These are phyloP conservation scores for Sternotherus odoratus DNA, from an alignment of 2,797 vertebrate genomes.

Conservation along the genomic window DNA sequence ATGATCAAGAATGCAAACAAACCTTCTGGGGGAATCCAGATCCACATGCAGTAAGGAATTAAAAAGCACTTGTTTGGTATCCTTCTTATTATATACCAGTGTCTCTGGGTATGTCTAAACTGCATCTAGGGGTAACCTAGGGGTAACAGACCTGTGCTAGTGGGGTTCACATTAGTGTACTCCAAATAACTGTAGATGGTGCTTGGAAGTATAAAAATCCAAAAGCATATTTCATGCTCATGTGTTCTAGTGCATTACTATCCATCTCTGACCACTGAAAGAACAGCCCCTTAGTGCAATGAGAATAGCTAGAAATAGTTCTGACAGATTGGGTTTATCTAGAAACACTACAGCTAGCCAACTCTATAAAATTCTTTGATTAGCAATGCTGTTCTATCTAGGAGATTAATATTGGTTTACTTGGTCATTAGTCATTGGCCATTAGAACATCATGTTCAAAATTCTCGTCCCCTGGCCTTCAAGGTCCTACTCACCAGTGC, in stretches of 20 bases:
- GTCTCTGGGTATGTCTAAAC: too few relatives aligned
- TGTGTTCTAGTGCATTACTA: conserved; percentile 54
- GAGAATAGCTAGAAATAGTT: conserved; percentile 10
- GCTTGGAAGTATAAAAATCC: conserved; percentile 54
- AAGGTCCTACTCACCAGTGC: neutral
- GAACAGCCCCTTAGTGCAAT: conserved; percentile 43
- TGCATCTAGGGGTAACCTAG: too few relatives aligned
- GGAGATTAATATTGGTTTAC: conserved; percentile 28
- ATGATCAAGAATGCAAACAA: conserved; percentile 52
- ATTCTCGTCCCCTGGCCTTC: neutral
- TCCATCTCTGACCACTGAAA: conserved; percentile 57
- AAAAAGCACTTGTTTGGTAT: too few relatives aligned
- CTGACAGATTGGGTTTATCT: conserved; percentile 38
- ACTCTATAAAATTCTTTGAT: neutral
- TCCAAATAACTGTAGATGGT: too few relatives aligned
- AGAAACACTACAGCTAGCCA: conserved; percentile 9
- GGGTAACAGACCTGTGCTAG: too few relatives aligned
- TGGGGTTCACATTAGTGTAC: too few relatives aligned
- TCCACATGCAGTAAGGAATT: too few relatives aligned
- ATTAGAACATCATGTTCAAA: neutral
- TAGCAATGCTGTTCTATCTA: conserved; percentile 17
- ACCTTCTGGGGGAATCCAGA: too few relatives aligned
- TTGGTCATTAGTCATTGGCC: neutral
- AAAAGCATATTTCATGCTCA: conserved; percentile 41
- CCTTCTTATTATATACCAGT: too few relatives aligned